Evolutionary conservation across 2,888 invertebrate genomes (phyloP), one percentile per base, ranked within the genome.

Genomic region (Zele albiditarsus): DNA sequence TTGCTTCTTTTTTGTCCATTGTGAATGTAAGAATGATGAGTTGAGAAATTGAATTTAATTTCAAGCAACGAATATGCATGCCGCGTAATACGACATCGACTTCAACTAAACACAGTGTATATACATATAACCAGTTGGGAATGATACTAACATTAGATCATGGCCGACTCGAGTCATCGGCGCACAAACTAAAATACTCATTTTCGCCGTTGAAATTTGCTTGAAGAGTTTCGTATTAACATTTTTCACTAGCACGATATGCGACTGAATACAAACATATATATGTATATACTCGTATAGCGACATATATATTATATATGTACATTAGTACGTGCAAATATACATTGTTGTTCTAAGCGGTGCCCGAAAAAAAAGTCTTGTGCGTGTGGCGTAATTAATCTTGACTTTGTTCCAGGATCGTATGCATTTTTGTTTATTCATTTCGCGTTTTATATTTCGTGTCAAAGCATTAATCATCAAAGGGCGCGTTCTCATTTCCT

Each of bases 401-500:
- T 60, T 60, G 60, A 27, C 33, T 38, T 63, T 23, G n/a, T 38
- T 33, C 23, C 33, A 31, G 23, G 4, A 20, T 33, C 31, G 10
- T 33, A 20, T 60, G 31, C 23, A 25, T 66, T 57, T 68, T 69
- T 69, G 68, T 20, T 46, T 5, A 25, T 68, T 53, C 38, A 53
- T 62, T 60, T 33, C 58, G 53, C 33, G 16, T 23, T 49, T 70
- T 42, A 53, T 66, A 16, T 16, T 71, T 71, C 53, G 20, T 63
- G 25, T 23, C 58, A 58, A n/a, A 23, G 60, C n/a, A 46, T 72
- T 60, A 58, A 60, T 46, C 31, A 23, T 58, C 70, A 63, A 63
- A 68, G 74, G 76, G 77, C 76, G 73, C 78, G 75, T 76, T 74
- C 77, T 74, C 79, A 73, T 75, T 31, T 79, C 73, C 31, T 79